Conservation (phyloP, 2,888 invertebrate genomes). For the Lampropteryx suffumata region DNA sequence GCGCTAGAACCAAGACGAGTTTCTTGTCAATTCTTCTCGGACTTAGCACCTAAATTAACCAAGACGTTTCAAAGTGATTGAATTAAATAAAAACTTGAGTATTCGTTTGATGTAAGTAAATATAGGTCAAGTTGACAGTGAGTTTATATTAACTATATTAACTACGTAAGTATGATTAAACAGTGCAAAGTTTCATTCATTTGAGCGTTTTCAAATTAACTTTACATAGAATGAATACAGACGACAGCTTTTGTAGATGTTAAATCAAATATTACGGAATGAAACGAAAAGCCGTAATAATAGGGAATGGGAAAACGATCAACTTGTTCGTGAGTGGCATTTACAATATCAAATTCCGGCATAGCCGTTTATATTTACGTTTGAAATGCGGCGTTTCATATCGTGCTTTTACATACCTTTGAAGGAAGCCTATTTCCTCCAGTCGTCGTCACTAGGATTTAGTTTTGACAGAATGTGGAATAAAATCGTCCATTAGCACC, state of each 20-base stretch:
- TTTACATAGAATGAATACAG: slow-evolving; percentile 41
- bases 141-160: too few relatives aligned
- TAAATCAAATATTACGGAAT: slow-evolving; percentile 50
- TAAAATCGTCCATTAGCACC: too few relatives aligned
- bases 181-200: slow-evolving; percentile 16
- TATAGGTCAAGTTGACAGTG: too few relatives aligned
- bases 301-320: slow-evolving; percentile 46
- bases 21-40: too few relatives aligned
- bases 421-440: background rate
- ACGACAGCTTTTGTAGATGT: slow-evolving; percentile 43
- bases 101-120: too few relatives aligned
- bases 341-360: slow-evolving; percentile 48
- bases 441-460: background rate
- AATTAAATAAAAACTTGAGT: too few relatives aligned
- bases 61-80: too few relatives aligned
- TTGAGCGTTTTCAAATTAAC: slow-evolving; percentile 42
- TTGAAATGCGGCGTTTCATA: slow-evolving; percentile 27
- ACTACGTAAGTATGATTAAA: too few relatives aligned
- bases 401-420: slow-evolving; percentile 9
- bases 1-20: too few relatives aligned
- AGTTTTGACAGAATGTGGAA: background rate
- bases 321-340: slow-evolving; percentile 45
- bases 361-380: slow-evolving; percentile 31
- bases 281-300: slow-evolving; percentile 44
- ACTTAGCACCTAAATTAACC: too few relatives aligned